These are phyloP conservation scores for Podarcis siculus DNA, from an alignment of 2,797 vertebrate species.

Conservation along the genomic window DNA sequence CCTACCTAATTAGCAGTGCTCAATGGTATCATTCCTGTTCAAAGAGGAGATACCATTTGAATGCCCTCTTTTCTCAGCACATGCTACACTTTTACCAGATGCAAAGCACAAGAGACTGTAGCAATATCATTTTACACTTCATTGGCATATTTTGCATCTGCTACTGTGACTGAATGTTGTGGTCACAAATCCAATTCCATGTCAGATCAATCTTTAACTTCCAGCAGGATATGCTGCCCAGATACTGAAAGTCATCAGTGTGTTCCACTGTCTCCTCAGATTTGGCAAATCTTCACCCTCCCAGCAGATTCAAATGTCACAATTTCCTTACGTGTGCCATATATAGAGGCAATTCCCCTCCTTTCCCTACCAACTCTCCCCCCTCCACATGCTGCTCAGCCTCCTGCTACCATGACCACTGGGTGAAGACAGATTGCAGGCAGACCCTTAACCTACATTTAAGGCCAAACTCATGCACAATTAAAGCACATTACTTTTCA, in stretches of 20 bases:
- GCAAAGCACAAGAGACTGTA: neutral
- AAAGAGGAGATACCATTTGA: neutral
- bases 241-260: neutral
- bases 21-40: neutral
- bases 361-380: neutral
- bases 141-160: neutral
- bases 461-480: no score
- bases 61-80: neutral
- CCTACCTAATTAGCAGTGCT: slow-evolving; percentile 13
- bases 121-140: slow-evolving; percentile 5
- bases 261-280: neutral
- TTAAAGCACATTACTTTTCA: no score
- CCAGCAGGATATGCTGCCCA: neutral
- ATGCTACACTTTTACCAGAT: neutral
- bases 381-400: neutral
- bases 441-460: no score
- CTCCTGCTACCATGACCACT: neutral
- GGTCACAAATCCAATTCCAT: neutral
- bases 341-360: neutral
- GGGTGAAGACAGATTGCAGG: neutral
- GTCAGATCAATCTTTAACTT: slow-evolving; percentile 7
- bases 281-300: neutral
- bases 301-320: slow-evolving; percentile 3
- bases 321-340: neutral
- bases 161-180: neutral